A percentile compares a stretch with the other conserved stretches of the same genome.
These are phyloP conservation scores for Oxystoma pomonae DNA, from an alignment of 2,888 invertebrate species.

Conservation along the genomic window DNA sequence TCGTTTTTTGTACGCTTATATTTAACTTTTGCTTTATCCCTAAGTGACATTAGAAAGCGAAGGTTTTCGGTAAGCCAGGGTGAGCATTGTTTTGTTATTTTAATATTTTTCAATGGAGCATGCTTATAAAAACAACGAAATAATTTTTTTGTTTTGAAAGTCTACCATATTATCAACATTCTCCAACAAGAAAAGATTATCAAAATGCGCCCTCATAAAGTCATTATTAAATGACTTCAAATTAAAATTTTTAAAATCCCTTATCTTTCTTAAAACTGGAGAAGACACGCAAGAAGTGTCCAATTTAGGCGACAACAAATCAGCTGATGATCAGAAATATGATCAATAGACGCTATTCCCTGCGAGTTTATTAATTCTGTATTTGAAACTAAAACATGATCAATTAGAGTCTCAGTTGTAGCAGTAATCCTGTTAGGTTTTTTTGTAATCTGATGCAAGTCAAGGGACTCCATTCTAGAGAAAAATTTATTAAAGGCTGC, in stretches of 20 bases:
- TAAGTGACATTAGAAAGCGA: not conserved
- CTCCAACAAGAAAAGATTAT: not conserved
- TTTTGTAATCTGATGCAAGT: not conserved
- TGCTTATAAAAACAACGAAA: not conserved
- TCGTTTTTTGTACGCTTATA: not conserved
- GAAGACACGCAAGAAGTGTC: not conserved
- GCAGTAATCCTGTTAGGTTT: not conserved
- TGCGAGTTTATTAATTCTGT: not conserved
- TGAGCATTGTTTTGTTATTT: not conserved
- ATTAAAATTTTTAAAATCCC: not conserved
- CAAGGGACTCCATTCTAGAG: not conserved
- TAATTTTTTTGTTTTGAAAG: not conserved
- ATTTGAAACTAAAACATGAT: not conserved
- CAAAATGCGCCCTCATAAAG: not conserved
- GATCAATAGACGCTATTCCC: not conserved
- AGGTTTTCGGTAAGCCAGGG: not conserved
- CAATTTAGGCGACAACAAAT: not conserved
- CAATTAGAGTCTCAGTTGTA: not conserved
- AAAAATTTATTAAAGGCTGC: not conserved
- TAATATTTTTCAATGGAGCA: not conserved
- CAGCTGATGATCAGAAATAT: not conserved
- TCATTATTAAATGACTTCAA: not conserved
- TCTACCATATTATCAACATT: not conserved
- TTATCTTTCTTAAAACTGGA: not conserved
- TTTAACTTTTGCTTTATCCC: not conserved